Evolutionary conservation across 2,113 vertebrate species (phyloP), one percentile per base, ranked within the genome.

Genomic region (Hippopotamus amphibius): DNA sequence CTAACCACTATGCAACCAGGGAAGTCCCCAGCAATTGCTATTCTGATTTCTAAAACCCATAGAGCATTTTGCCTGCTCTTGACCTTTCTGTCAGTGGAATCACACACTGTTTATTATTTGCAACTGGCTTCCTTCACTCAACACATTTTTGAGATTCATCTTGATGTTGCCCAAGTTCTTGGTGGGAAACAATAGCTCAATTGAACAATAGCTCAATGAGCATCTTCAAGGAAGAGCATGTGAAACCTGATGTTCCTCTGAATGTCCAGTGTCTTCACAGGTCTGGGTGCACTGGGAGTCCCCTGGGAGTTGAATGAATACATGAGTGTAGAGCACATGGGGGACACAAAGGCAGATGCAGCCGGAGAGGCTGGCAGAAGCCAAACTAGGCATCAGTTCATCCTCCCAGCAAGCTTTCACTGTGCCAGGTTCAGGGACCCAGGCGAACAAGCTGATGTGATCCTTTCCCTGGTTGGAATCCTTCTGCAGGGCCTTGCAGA

Each of bases 11-110:
- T 10, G 2, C 37, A 37, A 2, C 46, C 74, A 53, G 74, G 74
- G 48, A 77, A 46, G 80, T 68, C 37, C 7, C 48, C 81, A 66
- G 24, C n/a, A 53, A 77, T 50, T 83, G n/a, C 41, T 41, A 2
- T 85, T 91, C 77, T 88, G 28, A 83, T 84, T 86, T 88, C n/a
- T 90, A 61, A 93, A 86, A 81, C 28, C 30, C 17, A 33, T 11
- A 72, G 26, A 37, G 53, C 16, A 43, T 74, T 80, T 37, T 77
- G 14, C 22, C 33, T 93, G 79, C 59, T 89, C 71, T 92, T 55
- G n/a, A 72, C 66, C 22, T 65, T 96, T 43, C 46, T 1, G 77
- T 71, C 33, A 19, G 21, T 46, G n/a, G 46, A 89, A 24, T 50
- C n/a, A 68, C 17, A 48, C 7, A 11, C 17, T 88, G 48, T 89